Evolutionary conservation across 1,140 invertebrate genomes (phyloP), one percentile per base, ranked within the genome.

Genomic region (Cylas formicarius): DNA sequence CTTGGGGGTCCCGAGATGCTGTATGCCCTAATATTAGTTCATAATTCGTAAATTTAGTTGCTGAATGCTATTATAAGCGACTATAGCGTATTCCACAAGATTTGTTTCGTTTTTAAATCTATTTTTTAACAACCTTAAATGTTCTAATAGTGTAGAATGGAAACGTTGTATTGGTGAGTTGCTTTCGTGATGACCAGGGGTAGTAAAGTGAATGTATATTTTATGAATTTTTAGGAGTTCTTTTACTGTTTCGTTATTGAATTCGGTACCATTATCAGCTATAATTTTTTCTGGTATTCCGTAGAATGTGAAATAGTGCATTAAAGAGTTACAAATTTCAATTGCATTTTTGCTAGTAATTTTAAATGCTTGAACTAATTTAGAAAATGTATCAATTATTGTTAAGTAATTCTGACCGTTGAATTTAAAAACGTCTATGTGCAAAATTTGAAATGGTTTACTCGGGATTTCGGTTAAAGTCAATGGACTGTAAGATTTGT

Each of bases 131-230:
- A 61, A 50, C 36, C 56, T 51, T 11, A 61, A 55, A 24, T 60
- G 53, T 47, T 63, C 55, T n/a, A 50, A 52, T 9, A 56, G 13
- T 4, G 46, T 52, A 7, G 44, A 50, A 31, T 50, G 46, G 24
- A 55, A 53, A 9, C 47, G 37, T 53, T 62, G 57, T 16, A 63
- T 46, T 13, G 53, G 47, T n/a, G 57, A 56, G 33, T 65, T 62
- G 7, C 55, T 63, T 41, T 63, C 56, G 1, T 51, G 61, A 21
- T 61, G 60, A 24, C 54, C 47, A 27, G 60, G 41, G 50, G 61
- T 49, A 55, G 56, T 65, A 42, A 61, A 63, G 34, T 65, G 55
- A n/a, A 62, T 57, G 6, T 54, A 19, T 11, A 62, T 57, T 27
- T 57, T 57, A 44, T 57, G 60, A 9, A 49, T 19, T 37, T 42